phyloP scores from a whole-genome alignment of 2,113 vertebrate species.

The Pan paniscus region DNA sequence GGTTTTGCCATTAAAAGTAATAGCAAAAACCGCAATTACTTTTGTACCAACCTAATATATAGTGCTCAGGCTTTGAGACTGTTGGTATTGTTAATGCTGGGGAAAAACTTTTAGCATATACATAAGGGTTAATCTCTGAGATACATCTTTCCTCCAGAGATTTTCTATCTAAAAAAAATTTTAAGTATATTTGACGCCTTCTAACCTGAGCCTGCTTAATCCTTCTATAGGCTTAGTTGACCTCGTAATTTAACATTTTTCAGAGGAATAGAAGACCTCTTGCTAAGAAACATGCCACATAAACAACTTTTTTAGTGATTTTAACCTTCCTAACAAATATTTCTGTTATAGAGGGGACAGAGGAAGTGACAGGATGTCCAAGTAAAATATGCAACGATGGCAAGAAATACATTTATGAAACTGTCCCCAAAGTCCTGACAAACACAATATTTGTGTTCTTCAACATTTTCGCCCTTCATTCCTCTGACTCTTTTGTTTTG shows the following conservation, averaged over 20 bases:
- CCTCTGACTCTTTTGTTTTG: conserved; percentile 69
- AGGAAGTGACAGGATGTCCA: conserved; percentile 82
- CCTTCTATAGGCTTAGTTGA: conserved; percentile 9
- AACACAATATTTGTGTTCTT: conserved; percentile 69
- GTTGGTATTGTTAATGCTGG: not conserved
- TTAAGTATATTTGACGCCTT: not conserved
- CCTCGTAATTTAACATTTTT: not conserved
- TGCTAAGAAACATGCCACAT: conserved; percentile 48
- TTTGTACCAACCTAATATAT: too few species aligned
- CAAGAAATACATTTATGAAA: conserved; percentile 78
- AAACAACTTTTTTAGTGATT: conserved; percentile 48
- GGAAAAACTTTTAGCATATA: not conserved
- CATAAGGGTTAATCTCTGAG: not conserved
- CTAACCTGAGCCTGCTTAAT: not conserved
- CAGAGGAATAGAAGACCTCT: conserved; percentile 39
- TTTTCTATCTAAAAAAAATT: not conserved
- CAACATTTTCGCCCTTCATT: conserved; percentile 57
- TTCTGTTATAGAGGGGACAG: conserved; percentile 64
- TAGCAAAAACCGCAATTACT: too few species aligned
- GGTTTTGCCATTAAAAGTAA: too few species aligned
- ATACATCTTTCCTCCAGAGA: not conserved
- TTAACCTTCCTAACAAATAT: conserved; percentile 71
- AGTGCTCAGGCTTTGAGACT: not conserved
- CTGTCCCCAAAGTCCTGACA: conserved; percentile 72
- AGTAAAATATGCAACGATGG: conserved; percentile 76